These are phyloP conservation scores for Darevskia nairensis DNA, from an alignment of 2,797 vertebrate genomes.

Conservation along the genomic window DNA sequence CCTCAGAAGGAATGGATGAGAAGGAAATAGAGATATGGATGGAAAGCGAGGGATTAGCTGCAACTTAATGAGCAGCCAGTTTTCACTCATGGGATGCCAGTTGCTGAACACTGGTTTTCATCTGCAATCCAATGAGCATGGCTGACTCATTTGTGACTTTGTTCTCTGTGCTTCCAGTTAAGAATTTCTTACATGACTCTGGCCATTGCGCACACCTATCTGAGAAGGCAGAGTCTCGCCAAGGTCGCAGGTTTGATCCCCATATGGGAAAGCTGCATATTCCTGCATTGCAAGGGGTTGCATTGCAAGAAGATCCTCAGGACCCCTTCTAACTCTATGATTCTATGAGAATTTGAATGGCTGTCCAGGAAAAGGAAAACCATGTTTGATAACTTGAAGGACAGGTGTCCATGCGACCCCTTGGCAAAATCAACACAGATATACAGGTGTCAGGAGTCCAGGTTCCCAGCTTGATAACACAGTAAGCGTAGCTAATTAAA, in stretches of 20 bases:
- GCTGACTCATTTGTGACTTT: background rate
- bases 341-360: background rate
- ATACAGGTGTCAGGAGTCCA: too few species aligned
- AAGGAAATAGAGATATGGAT: background rate
- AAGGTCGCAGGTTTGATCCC: too few species aligned
- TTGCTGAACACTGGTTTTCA: background rate
- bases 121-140: background rate
- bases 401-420: background rate
- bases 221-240: background rate
- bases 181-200: background rate
- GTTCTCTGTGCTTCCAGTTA: background rate
- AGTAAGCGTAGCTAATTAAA: too few species aligned
- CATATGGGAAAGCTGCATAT: too few species aligned
- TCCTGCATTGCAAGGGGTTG: too few species aligned
- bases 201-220: background rate
- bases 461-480: too few species aligned
- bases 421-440: background rate
- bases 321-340: too few species aligned
- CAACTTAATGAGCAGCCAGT: background rate
- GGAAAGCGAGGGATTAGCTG: background rate
- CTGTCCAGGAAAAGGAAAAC: background rate
- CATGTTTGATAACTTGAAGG: background rate
- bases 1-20: background rate
- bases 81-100: background rate
- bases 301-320: too few species aligned